These are phyloP conservation scores for Zelostemma sp. DNA, from an alignment of 1,140 invertebrate species.

Conservation along the genomic window DNA sequence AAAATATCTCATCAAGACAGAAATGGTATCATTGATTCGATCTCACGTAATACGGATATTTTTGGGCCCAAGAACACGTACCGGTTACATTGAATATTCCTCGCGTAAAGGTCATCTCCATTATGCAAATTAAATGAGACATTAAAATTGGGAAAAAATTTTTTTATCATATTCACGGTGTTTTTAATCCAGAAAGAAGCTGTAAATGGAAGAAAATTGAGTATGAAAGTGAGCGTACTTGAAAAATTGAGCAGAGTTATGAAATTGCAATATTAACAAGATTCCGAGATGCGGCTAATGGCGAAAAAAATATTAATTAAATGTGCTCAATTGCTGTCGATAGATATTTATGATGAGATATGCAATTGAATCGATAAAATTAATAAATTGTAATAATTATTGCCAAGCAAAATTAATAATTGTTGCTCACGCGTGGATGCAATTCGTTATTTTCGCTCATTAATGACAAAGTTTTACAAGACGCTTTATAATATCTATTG, in stretches of 20 bases:
- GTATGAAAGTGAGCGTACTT: not conserved
- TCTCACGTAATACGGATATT: constrained; percentile 26
- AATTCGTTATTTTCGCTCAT: not conserved
- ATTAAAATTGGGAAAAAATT: constrained; percentile 18
- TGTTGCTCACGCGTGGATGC: not conserved
- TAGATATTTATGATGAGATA: too few relatives aligned
- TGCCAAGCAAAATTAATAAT: not conserved
- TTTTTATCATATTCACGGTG: not conserved
- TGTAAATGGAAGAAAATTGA: not conserved
- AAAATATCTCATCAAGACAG: constrained; percentile 19
- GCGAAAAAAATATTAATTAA: too few relatives aligned
- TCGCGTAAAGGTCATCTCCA: constrained; percentile 42
- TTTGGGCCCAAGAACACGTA: constrained; percentile 30
- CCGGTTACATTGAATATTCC: constrained; percentile 35
- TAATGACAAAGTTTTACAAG: not conserved
- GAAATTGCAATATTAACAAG: too few relatives aligned
- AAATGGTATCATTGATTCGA: constrained; percentile 28
- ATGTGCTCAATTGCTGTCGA: too few relatives aligned
- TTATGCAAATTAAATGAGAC: constrained; percentile 28
- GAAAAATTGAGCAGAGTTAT: too few relatives aligned
- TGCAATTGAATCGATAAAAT: not conserved
- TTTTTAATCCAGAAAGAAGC: too few relatives aligned
- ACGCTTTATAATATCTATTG: not conserved
- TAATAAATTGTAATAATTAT: not conserved
- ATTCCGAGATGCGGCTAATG: too few relatives aligned